phyloP scores from a whole-genome alignment of 2,797 vertebrate species.

The Ambastaia sidthimunki region DNA sequence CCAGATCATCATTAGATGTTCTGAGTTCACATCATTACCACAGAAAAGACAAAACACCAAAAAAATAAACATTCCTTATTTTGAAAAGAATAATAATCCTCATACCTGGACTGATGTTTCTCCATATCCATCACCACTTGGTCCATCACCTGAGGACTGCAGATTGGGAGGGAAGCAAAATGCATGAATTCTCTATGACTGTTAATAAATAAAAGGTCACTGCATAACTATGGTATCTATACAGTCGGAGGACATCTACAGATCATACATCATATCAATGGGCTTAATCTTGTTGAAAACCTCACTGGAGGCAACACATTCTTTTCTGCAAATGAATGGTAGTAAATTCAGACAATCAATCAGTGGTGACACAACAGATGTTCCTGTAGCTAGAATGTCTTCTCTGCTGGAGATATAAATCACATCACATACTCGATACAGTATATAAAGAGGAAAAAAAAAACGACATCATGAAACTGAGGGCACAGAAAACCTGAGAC shows the following conservation, averaged over 20 bases:
- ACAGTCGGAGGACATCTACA: conserved; percentile 21
- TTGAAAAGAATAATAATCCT: conserved; percentile 2
- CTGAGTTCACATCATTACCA: no score
- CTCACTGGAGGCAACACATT: conserved; percentile 34
- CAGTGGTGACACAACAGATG: not conserved
- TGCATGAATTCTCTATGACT: not conserved
- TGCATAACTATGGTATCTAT: conserved; percentile 32
- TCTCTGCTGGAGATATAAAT: not conserved
- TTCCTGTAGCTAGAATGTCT: not conserved
- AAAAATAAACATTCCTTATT: no score
- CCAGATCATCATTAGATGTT: no score
- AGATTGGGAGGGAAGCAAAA: conserved; percentile 13
- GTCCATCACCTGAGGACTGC: conserved; percentile 67
- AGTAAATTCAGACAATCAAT: conserved; percentile 3
- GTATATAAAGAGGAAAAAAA: no score
- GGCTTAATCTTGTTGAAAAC: conserved; percentile 33
- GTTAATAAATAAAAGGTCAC: conserved; percentile 11
- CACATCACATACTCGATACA: not conserved
- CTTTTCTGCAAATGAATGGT: conserved; percentile 40
- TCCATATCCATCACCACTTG: conserved; percentile 60
- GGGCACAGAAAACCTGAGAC: not conserved
- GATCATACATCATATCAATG: conserved; percentile 17
- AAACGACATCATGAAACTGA: not conserved
- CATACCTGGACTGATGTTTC: conserved; percentile 59
- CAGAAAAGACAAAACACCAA: no score